Base-by-base conservation (phyloP, 1,140 invertebrate species). In the Saccostrea glomerata region DNA sequence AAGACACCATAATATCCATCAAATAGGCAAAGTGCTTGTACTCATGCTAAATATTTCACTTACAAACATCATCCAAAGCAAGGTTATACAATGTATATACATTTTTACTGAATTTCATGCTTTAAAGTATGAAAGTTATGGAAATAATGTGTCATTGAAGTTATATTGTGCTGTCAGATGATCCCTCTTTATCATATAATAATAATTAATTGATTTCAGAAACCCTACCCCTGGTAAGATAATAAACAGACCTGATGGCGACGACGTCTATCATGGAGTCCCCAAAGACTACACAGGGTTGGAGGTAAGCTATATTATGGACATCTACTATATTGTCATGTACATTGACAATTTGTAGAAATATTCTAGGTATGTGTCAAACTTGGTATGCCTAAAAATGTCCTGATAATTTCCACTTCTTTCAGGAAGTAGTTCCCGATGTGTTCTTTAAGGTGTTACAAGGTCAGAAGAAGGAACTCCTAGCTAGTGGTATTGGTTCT, bases 141-240 rank as follows among this genome's bases (percentile, higher is more conserved):
- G 47, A 47, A 47, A 47, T 47, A 47, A 47, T 6, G 5, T 47
- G 47, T 9, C 47, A 47, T 6, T 47, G 47, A 47, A 47, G 9
- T 47, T 2, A 47, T 47, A 6, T 47, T 6, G 6, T 47, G 47
- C 5, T 47, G 47, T 47, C 5, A 47, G 6, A 7, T 47, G 47
- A 47, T 47, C 6, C 47, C 2, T 47, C 47, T 47, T 47, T 47
- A 47, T 36, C 2, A 47, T 2, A 47, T 47, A 47, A 47, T 47
- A 6, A 47, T 0, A 6, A 47, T 2, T 7, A 47, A 47, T 47
- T 47, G 6, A 47, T 47, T 84, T 12, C 89, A 96, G 96, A 47
- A 97, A 97, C 94, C 96, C 96, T 23, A 95, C 94, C 73, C 94
- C 93, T 73, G 96, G 96, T 11, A 94, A 95, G 36, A 94, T 97